Evolutionary conservation across 1,140 invertebrate species (phyloP), one percentile per base, ranked within the genome.

Genomic region (Leptinotarsa defecta): DNA sequence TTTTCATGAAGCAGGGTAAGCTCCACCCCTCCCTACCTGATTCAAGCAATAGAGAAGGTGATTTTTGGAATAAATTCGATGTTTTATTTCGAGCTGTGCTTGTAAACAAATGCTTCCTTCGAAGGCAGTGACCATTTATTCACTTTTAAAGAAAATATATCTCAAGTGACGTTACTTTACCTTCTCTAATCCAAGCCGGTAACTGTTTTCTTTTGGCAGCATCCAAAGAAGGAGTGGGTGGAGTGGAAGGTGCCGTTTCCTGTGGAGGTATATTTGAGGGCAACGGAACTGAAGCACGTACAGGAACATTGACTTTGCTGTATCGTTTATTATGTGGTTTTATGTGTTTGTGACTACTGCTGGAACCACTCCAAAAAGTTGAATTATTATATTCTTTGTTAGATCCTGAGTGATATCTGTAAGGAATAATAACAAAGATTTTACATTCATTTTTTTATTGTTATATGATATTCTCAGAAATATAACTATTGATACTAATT

Each of bases 111-210:
- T 34, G 27, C 27, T 34, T 34, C 0, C 27, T 34, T 5, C 0
- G 27, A 34, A 34, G 5, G 27, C 27, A 34, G 27, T 34, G 34
- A 43, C 8, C 0, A 43, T 43, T 43, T 43, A 11, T 43, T 43
- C 4, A 43, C 34, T 43, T 43, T 43, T 43, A 43, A 11, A 43
- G 34, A 43, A 43, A 43, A 43, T 43, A 3, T 43, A 43, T 43
- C 2, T 3, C 11, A 43, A 43, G 34, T 43, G n/a, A 19, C 82
- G 48, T 57, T 15, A 57, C n/a, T 57, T 71, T 72, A 76, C 88
- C 96, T 88, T 98, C 95, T 81, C 96, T 88, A 76, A 99, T 98
- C 97, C 97, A 99, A 5, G 94, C 94, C 64, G 97, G 97, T 27
- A 99, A 89, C 82, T 95, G 92, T 83, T 96, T 93, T 48, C 96